Conservation (phyloP, 1,140 invertebrate genomes). For the Drosophila melanica region DNA sequence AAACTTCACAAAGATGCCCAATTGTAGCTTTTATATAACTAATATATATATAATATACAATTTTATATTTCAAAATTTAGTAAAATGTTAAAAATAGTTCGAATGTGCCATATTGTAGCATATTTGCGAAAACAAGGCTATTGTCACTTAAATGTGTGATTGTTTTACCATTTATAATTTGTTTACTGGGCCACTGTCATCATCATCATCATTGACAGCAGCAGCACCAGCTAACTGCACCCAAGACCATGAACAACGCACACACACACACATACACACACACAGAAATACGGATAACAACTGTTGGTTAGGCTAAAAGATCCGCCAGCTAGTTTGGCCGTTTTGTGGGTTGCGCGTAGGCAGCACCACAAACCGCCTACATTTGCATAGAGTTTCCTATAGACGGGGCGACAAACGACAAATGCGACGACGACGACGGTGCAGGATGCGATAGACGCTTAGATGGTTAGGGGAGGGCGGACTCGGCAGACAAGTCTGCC, state of each 20-base stretch:
- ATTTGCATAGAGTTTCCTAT: slow-evolving; percentile 74
- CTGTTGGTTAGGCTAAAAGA: slow-evolving; percentile 25
- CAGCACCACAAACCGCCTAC: slow-evolving; percentile 70
- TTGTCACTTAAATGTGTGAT: slow-evolving; percentile 21
- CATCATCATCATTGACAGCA: slow-evolving; percentile 30
- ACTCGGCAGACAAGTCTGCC: slow-evolving; percentile 72
- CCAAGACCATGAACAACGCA: slow-evolving; percentile 46
- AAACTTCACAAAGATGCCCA: too few relatives aligned
- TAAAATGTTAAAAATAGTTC: too few relatives aligned
- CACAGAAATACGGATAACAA: slow-evolving; percentile 43
- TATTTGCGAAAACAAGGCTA: slow-evolving; percentile 12
- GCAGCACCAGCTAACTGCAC: slow-evolving; percentile 58
- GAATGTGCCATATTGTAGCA: neutral
- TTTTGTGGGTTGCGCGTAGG: slow-evolving; percentile 79
- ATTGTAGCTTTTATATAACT: too few relatives aligned
- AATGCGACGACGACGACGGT: slow-evolving; percentile 65
- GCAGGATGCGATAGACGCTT: slow-evolving; percentile 49
- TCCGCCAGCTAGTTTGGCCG: slow-evolving; percentile 53
- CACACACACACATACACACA: too few relatives aligned
- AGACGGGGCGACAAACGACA: slow-evolving; percentile 76
- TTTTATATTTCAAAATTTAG: too few relatives aligned
- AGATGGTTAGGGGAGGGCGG: neutral
- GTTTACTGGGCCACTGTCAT: slow-evolving; percentile 61
- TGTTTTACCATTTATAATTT: slow-evolving; percentile 31
- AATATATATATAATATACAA: slow-evolving; percentile 1